Evolutionary conservation across 2,797 vertebrate genomes (phyloP).

Genomic region (Poecilia picta): DNA sequence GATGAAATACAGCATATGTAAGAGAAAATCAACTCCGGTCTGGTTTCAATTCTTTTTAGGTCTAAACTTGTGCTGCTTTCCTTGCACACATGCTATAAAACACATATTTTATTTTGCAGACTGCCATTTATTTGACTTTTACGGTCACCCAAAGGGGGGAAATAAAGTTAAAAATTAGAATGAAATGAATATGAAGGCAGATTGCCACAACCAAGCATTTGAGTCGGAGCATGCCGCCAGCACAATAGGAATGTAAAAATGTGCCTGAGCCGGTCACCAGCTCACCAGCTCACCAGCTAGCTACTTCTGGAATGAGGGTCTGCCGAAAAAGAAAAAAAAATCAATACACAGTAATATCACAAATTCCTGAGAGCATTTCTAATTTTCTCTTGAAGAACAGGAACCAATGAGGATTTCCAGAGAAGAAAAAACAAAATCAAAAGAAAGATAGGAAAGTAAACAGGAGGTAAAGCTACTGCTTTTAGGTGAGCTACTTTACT

Average conservation of each 20-base stretch:
- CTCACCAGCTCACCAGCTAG: conserved; percentile 28
- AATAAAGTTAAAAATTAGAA: background rate
- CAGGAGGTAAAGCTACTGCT: too few relatives aligned
- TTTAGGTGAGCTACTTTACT: too few relatives aligned
- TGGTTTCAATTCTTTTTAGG: background rate
- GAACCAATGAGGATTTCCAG: background rate
- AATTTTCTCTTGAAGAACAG: background rate
- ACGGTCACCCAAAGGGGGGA: background rate
- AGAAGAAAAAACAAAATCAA: too few relatives aligned
- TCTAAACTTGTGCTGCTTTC: background rate
- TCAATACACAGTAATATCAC: background rate
- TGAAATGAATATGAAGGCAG: conserved; percentile 21
- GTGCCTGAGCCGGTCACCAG: conserved; percentile 57
- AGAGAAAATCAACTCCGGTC: background rate
- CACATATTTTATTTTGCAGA: background rate
- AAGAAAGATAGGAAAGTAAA: too few relatives aligned
- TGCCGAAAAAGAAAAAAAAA: background rate
- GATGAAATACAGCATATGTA: background rate
- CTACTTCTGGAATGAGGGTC: conserved; percentile 48
- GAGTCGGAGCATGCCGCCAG: conserved; percentile 20
- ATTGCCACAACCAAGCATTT: background rate
- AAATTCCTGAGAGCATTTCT: background rate
- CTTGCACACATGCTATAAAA: background rate
- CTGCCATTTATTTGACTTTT: background rate
- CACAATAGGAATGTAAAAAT: conserved; percentile 60